Conservation (phyloP, 2,888 invertebrate genomes). For the Melolontha melolontha region DNA sequence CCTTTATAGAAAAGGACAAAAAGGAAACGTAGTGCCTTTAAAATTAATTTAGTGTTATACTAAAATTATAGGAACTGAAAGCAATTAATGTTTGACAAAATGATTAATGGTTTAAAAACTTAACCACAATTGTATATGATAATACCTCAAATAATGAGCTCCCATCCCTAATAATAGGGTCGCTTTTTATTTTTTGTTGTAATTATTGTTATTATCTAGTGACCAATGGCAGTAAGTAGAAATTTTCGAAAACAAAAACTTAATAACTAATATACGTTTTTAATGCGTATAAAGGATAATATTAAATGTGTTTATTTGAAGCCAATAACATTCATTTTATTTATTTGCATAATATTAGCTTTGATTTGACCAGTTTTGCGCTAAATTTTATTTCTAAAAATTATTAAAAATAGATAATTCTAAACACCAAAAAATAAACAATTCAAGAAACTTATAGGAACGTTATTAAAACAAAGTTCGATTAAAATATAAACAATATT, state of each 20-base stretch:
- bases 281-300: not conserved
- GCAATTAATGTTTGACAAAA: conserved; percentile 64
- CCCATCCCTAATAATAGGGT: conserved; percentile 60
- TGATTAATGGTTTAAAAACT: conserved; percentile 63
- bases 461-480: too few species aligned
- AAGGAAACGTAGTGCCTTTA: not conserved
- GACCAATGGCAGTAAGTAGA: conserved; percentile 30
- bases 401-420: too few species aligned
- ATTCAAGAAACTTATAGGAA: too few species aligned
- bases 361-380: too few species aligned
- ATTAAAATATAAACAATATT: too few species aligned
- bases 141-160: conserved; percentile 58
- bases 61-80: conserved; percentile 52
- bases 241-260: not conserved
- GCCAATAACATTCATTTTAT: too few species aligned
- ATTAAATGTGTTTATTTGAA: too few species aligned
- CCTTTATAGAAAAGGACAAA: too few species aligned
- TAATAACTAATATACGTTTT: conserved; percentile 5
- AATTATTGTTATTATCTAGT: conserved; percentile 60
- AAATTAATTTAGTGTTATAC: conserved; percentile 8
- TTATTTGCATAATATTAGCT: too few species aligned
- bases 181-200: conserved; percentile 57
- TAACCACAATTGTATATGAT: conserved; percentile 60
- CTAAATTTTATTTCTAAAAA: too few species aligned
- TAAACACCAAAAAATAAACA: too few species aligned